These are phyloP conservation scores for Myotis findleyi DNA, from an alignment of 2,797 vertebrate species.

Conservation along the genomic window DNA sequence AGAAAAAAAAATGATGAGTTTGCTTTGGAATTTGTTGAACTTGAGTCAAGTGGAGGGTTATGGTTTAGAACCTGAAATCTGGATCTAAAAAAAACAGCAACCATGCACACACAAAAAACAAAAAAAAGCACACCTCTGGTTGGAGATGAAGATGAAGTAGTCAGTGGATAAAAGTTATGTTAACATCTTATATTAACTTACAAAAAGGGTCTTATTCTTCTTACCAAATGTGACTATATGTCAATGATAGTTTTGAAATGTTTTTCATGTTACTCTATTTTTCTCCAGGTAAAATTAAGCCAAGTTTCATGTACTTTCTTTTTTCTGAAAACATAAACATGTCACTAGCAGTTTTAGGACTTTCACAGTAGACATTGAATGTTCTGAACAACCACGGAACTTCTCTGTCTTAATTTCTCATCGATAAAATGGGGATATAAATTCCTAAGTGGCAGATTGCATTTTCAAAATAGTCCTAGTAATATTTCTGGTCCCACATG, in stretches of 20 bases:
- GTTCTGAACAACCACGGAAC: neutral
- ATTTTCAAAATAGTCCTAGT: neutral
- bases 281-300: neutral
- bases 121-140: neutral
- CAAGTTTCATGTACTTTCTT: neutral
- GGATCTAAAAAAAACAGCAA: neutral
- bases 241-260: neutral
- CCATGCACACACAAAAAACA: neutral
- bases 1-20: neutral
- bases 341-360: neutral
- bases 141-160: neutral
- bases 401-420: neutral
- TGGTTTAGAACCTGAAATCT: neutral
- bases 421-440: neutral
- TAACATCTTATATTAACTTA: neutral
- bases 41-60: neutral
- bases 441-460: neutral
- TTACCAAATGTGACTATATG: neutral
- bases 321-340: neutral
- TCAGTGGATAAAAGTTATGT: neutral
- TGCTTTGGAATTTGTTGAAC: neutral
- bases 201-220: neutral
- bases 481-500: neutral
- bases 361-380: neutral
- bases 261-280: slow-evolving; percentile 8